Conservation (phyloP, 92 coral and sea anemone genomes). For the Parazoanthus swiftii region DNA sequence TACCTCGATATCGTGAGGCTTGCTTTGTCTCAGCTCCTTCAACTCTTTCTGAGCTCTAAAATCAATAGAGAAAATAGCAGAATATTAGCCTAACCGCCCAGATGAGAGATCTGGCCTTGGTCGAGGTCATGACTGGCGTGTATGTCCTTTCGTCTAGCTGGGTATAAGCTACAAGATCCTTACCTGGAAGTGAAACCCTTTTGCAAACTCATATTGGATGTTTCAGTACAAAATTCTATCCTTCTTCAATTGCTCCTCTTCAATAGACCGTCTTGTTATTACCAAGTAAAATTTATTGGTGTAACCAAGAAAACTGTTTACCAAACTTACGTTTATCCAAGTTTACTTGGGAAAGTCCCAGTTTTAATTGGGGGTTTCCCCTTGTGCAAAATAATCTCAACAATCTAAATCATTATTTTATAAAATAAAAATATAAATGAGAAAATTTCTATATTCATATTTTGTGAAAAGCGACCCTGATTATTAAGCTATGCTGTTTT, state of each 20-base stretch:
- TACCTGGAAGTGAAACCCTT: conserved; percentile 51
- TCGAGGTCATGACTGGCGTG: too few relatives aligned
- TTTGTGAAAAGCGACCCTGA: not conserved
- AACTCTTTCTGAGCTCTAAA: conserved; percentile 76
- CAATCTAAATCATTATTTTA: not conserved
- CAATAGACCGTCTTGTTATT: not conserved
- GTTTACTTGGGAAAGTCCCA: not conserved
- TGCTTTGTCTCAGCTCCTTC: conserved; percentile 55
- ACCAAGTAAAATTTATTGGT: too few relatives aligned
- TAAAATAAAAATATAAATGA: not conserved
- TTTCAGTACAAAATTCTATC: not conserved
- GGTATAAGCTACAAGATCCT: not conserved
- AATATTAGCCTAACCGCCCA: too few relatives aligned
- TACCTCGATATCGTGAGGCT: conserved; percentile 83
- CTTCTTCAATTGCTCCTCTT: not conserved
- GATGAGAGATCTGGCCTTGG: too few relatives aligned
- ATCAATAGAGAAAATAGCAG: not conserved
- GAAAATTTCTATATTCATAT: too few relatives aligned
- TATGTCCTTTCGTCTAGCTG: too few relatives aligned
- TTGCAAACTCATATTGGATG: conserved; percentile 46
- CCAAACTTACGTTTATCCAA: not conserved
- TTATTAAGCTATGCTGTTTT: not conserved
- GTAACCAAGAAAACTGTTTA: not conserved
- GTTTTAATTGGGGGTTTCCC: not conserved
- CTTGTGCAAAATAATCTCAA: not conserved